These are phyloP conservation scores for Siphamia tubifer DNA, from an alignment of 2,113 vertebrate genomes.

Conservation along the genomic window DNA sequence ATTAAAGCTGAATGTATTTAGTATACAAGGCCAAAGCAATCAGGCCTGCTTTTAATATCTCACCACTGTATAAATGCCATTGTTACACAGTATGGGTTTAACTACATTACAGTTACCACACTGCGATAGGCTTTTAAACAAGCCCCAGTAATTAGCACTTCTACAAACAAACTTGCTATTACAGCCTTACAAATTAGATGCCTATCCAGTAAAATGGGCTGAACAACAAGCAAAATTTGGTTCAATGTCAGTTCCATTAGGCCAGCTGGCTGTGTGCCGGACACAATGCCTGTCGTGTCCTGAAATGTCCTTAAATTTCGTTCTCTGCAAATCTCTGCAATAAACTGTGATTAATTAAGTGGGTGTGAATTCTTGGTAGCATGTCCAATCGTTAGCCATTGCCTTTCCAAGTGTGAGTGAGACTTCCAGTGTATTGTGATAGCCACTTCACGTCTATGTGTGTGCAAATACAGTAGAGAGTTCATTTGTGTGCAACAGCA, in stretches of 20 bases:
- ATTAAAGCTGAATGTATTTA: constrained; percentile 29
- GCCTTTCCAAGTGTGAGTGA: constrained; percentile 10
- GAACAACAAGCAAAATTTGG: constrained; percentile 27
- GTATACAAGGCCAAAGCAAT: constrained; percentile 17
- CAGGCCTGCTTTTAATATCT: constrained; percentile 36
- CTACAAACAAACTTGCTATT: constrained; percentile 50
- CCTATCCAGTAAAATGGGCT: constrained; percentile 32
- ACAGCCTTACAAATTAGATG: constrained; percentile 40
- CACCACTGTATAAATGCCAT: constrained; percentile 32
- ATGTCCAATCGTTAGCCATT: constrained; percentile 4
- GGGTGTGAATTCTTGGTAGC: constrained; percentile 26
- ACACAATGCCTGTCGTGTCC: constrained; percentile 11
- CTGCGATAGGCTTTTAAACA: constrained; percentile 41
- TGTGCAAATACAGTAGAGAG: constrained; percentile 13
- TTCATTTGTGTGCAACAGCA: constrained; percentile 35
- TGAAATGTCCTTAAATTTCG: constrained; percentile 33
- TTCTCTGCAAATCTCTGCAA: constrained; percentile 16
- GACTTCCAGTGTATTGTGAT: background rate
- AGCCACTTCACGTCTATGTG: background rate
- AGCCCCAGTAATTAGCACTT: constrained; percentile 40
- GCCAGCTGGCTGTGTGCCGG: background rate
- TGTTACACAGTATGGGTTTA: constrained; percentile 29
- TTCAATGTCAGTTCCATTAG: constrained; percentile 21
- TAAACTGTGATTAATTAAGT: constrained; percentile 7
- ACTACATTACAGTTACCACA: constrained; percentile 31